Percentiles rank a stretch among this genome's conserved stretches.
These are phyloP conservation scores for Enteromius fasciolatus DNA, from an alignment of 2,797 vertebrate genomes.

Conservation along the genomic window DNA sequence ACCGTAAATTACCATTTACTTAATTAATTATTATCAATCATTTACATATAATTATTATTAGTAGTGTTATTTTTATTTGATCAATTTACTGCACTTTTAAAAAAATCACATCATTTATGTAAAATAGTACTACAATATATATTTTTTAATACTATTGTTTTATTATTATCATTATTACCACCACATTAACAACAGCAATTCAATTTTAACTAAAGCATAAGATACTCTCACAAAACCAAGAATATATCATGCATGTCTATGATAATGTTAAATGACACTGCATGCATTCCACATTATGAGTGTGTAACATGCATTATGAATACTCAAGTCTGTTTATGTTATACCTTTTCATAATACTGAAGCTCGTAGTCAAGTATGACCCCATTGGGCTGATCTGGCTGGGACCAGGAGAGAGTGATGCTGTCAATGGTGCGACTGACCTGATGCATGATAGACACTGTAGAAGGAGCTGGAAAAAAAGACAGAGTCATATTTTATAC, in stretches of 20 bases:
- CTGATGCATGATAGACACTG: conserved; percentile 97
- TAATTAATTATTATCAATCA: background rate
- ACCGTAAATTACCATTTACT: background rate
- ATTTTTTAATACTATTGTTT: background rate
- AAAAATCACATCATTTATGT: background rate
- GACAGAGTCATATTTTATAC: conserved; percentile 8
- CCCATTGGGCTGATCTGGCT: conserved; percentile 96
- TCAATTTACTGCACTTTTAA: background rate
- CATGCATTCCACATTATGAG: conserved; percentile 13
- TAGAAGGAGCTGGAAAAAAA: conserved; percentile 84
- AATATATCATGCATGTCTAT: conserved; percentile 2
- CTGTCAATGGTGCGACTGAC: conserved; percentile 95
- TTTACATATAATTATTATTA: too few species aligned
- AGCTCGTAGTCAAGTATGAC: conserved; percentile 98
- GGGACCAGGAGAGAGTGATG: conserved; percentile 97
- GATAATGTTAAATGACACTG: conserved; percentile 14
- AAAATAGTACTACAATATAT: background rate
- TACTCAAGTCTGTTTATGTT: conserved; percentile 11
- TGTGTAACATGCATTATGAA: background rate
- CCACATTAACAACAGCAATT: background rate
- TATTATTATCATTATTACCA: background rate
- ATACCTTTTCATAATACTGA: conserved; percentile 96
- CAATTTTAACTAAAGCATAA: background rate
- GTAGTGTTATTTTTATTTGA: background rate
- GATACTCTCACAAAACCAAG: background rate